phyloP scores from a whole-genome alignment of 1,140 invertebrate species.

The Euura lappo region DNA sequence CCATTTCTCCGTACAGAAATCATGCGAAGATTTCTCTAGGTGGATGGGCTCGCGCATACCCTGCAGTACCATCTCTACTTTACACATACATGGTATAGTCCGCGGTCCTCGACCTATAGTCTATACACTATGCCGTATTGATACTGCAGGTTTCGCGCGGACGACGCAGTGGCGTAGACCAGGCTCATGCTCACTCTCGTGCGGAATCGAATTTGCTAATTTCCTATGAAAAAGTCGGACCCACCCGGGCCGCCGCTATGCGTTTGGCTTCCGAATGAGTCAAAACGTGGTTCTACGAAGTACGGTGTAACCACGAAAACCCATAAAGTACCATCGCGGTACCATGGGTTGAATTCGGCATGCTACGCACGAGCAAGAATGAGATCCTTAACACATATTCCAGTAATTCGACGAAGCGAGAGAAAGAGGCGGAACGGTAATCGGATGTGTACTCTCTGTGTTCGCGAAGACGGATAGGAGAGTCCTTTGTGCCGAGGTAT shows the following conservation, averaged over 20 bases:
- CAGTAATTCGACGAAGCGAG: background rate
- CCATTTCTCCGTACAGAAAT: background rate
- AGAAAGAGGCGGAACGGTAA: background rate
- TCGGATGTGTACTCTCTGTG: background rate
- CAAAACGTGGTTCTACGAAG: too few relatives aligned
- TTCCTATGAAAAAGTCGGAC: too few relatives aligned
- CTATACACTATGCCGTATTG: constrained; percentile 4
- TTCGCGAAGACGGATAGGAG: background rate
- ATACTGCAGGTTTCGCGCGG: background rate
- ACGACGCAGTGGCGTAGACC: background rate
- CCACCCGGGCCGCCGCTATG: too few relatives aligned
- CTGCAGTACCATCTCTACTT: constrained; percentile 3
- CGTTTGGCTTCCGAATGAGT: too few relatives aligned
- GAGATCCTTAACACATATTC: too few relatives aligned
- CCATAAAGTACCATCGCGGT: too few relatives aligned
- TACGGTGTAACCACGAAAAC: too few relatives aligned
- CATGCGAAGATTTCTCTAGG: background rate
- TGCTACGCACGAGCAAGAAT: too few relatives aligned
- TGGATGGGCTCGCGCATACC: background rate
- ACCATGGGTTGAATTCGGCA: too few relatives aligned
- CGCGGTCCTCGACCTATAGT: constrained; percentile 4
- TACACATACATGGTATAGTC: background rate
- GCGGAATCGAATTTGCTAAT: too few relatives aligned
- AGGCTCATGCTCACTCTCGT: too few relatives aligned
- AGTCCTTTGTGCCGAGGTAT: background rate